These are phyloP conservation scores for Epinotia bilunana DNA, from an alignment of 2,888 invertebrate genomes.

Conservation along the genomic window DNA sequence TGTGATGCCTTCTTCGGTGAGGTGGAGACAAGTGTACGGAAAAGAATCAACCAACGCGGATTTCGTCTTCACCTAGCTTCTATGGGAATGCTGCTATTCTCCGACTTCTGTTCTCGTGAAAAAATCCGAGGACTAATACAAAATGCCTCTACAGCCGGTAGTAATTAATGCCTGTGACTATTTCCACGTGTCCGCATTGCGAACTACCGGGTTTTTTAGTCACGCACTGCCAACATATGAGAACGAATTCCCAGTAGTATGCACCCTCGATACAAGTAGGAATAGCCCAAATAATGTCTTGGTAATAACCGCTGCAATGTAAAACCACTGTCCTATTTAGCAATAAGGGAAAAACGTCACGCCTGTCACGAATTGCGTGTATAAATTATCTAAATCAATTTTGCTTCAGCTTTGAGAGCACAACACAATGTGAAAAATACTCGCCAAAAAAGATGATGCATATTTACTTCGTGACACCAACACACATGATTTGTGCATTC, in stretches of 20 bases:
- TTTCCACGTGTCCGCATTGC: not conserved
- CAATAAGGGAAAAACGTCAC: not conserved
- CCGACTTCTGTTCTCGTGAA: too few species aligned
- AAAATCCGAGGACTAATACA: not conserved
- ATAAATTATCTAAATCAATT: not conserved
- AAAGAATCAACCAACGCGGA: too few species aligned
- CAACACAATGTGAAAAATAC: not conserved
- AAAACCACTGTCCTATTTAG: not conserved
- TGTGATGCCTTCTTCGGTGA: too few species aligned
- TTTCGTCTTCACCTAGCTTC: too few species aligned
- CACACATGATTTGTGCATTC: constrained; percentile 14
- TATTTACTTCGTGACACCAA: constrained; percentile 3
- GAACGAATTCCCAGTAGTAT: too few species aligned
- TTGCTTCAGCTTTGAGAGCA: not conserved
- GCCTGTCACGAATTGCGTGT: not conserved
- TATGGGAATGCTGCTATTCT: too few species aligned
- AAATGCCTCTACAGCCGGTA: not conserved
- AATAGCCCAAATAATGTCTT: not conserved
- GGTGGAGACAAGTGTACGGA: too few species aligned
- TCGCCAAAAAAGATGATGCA: not conserved
- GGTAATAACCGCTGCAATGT: not conserved
- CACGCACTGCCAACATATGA: too few species aligned
- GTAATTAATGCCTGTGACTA: too few species aligned
- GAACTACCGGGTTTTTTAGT: not conserved
- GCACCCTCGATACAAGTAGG: not conserved